These are phyloP conservation scores for Malurus splendens DNA, from an alignment of 2,797 vertebrate species.

Conservation along the genomic window DNA sequence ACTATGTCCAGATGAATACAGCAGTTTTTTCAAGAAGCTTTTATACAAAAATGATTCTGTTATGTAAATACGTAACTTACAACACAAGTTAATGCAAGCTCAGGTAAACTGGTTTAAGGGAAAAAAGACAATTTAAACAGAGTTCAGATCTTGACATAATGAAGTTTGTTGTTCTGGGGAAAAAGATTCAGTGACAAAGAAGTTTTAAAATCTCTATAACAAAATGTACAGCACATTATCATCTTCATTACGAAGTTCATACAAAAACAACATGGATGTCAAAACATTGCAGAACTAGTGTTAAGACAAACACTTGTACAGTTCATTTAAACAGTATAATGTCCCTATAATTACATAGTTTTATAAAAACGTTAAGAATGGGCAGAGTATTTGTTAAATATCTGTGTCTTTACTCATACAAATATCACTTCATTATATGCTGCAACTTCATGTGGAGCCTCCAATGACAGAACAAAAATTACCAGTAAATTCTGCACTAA, in stretches of 20 bases:
- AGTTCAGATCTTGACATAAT: background rate
- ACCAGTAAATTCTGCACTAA: background rate
- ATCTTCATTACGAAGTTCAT: background rate
- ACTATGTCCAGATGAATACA: background rate
- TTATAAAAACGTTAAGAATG: fast-evolving
- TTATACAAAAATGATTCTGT: background rate
- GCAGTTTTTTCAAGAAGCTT: background rate
- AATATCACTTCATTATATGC: background rate
- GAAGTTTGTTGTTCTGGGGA: background rate
- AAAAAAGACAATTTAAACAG: background rate
- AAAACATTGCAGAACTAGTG: background rate
- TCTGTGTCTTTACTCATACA: background rate
- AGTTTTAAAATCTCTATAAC: background rate
- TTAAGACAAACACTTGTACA: background rate
- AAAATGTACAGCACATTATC: background rate
- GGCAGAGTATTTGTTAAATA: background rate
- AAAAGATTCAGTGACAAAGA: background rate
- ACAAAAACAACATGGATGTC: background rate
- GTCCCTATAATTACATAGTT: background rate
- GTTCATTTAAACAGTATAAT: background rate
- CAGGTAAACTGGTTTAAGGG: background rate
- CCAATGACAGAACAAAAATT: background rate
- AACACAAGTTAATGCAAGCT: background rate
- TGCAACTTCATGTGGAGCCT: background rate
- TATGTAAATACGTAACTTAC: background rate